Evolutionary conservation across 2,797 vertebrate genomes (phyloP), one percentile per base, ranked within the genome.

Genomic region (Chromis chromis): DNA sequence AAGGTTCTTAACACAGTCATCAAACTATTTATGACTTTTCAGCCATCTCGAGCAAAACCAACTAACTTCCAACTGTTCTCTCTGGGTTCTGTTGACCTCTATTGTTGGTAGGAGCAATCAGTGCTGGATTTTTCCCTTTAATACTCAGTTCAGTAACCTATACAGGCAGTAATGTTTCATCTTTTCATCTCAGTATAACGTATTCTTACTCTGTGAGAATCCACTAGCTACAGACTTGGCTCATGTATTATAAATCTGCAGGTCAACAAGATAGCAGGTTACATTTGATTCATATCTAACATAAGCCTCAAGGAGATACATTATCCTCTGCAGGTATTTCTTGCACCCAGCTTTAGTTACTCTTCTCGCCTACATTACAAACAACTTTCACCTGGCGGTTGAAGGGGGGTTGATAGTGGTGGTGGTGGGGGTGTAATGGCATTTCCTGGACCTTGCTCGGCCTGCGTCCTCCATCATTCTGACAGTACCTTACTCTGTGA

Each of bases 401-500:
- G 53, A 24, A 25, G 50, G 8, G 22, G 44, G 2, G 19, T 19
- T 11, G 14, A 10, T 13, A 52, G 39, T 8, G 42, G 13, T 22
- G 55, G 48, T 19, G 40, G 49, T 24, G 79, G n/a, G n/a, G n/a
- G 76, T 87, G 81, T 84, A 84, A 88, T 75, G 87, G 85, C 67
- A 86, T 88, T 91, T 89, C 82, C 82, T 81, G 78, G 80, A 87
- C 75, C 53, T 56, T 21, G 74, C 59, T 81, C 1, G 4, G 59
- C 59, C 68, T 7, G 0, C 73, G n/a, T 16, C 3, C 70, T 91
- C 79, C 81, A 90, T 91, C 91, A 88, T 87, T 21, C 76, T 81
- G 88, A 90, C 85, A 88, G 81, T 77, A 65, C 76, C 80, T 81
- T 67, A 70, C 71, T 88, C 82, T 55, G 68, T 63, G 83, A 84